phyloP scores from a whole-genome alignment of 2,888 invertebrate species.

The Aphidoletes aphidimyza region DNA sequence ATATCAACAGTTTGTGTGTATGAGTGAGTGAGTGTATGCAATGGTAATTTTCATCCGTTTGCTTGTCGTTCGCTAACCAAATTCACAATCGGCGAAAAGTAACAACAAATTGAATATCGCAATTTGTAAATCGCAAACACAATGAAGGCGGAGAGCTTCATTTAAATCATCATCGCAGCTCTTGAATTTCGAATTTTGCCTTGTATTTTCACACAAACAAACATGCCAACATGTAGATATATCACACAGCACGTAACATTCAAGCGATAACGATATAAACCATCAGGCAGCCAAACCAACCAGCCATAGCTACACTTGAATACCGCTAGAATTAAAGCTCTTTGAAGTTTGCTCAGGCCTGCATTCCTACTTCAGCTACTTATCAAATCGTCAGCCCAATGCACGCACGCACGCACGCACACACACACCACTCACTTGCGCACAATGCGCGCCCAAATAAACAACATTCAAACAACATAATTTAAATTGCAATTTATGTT shows the following conservation, averaged over 20 bases:
- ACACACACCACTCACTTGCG: not conserved
- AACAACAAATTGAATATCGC: conserved; percentile 42
- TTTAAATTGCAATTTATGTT: conserved; percentile 53
- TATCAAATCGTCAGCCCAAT: conserved; percentile 15
- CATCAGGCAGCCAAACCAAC: not conserved
- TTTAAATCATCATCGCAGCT: conserved; percentile 27
- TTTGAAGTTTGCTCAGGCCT: conserved; percentile 37
- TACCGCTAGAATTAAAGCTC: not conserved
- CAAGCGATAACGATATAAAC: conserved; percentile 15
- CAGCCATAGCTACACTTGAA: conserved; percentile 20
- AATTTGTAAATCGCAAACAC: conserved; percentile 52
- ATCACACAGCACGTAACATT: too few species aligned
- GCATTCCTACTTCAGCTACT: conserved; percentile 40
- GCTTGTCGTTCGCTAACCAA: not conserved
- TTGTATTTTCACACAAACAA: not conserved
- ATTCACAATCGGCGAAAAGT: not conserved
- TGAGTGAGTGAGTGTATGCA: not conserved
- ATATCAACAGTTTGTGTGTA: not conserved
- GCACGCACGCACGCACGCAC: not conserved
- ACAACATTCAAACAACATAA: conserved; percentile 53
- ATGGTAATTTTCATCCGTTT: not conserved
- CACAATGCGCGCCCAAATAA: conserved; percentile 43
- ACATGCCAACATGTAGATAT: not conserved
- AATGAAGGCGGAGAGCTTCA: conserved; percentile 36
- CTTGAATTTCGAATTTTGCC: not conserved